These are phyloP conservation scores for Kryptopterus vitreolus DNA, from an alignment of 2,797 vertebrate genomes.

Conservation along the genomic window DNA sequence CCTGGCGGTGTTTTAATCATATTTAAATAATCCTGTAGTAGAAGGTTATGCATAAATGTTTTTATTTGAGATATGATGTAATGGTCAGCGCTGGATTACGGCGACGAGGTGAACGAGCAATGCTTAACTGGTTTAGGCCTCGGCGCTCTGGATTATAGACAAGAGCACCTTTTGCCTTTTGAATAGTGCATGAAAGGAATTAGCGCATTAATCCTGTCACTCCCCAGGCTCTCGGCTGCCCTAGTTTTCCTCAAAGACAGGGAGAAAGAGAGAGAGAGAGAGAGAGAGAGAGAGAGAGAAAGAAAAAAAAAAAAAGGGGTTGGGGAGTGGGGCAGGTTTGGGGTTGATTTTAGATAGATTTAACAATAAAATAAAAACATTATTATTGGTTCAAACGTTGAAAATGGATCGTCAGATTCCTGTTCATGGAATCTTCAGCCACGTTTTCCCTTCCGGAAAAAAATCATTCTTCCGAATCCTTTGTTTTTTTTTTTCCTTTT, in stretches of 20 bases:
- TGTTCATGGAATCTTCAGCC: neutral
- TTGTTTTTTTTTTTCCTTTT: neutral
- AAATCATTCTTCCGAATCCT: neutral
- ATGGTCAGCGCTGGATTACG: slow-evolving; percentile 31
- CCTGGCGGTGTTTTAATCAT: no score
- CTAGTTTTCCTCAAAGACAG: slow-evolving; percentile 54
- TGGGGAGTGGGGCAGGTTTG: no score
- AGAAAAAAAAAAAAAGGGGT: neutral
- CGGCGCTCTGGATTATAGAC: slow-evolving; percentile 47
- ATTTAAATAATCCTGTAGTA: no score
- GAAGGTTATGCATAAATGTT: no score
- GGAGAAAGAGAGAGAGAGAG: slow-evolving; percentile 19
- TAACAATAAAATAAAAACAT: slow-evolving; percentile 5
- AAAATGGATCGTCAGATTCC: no score
- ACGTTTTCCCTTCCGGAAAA: neutral
- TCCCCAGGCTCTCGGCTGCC: slow-evolving; percentile 53
- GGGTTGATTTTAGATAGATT: neutral
- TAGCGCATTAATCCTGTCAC: slow-evolving; percentile 53
- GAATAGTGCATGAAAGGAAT: slow-evolving; percentile 58
- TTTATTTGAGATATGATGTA: neutral
- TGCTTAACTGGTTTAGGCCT: slow-evolving; percentile 35
- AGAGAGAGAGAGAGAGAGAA: slow-evolving; percentile 31
- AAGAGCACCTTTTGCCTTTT: slow-evolving; percentile 54
- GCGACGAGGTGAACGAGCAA: slow-evolving; percentile 32
- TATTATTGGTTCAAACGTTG: neutral